Base-by-base conservation (phyloP, 2,888 invertebrate genomes). In the Drosophila fungiperda region DNA sequence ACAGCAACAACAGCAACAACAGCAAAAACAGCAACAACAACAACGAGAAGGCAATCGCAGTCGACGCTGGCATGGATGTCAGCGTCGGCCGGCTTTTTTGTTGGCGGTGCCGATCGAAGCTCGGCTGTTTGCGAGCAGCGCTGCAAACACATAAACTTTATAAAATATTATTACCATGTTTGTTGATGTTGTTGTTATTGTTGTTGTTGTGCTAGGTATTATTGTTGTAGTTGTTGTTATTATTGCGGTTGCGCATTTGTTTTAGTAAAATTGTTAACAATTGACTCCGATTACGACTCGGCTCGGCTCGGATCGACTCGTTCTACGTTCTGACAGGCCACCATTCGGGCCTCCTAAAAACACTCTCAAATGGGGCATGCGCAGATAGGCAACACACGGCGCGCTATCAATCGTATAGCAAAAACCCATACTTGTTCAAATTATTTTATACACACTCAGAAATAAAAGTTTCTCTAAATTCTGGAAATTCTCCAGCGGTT, bases 191-290 rank as follows among this genome's bases (percentile, higher is more conserved):
- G 57, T 48, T 35, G 11, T 68, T 76, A 57, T 12, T 68, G 69
- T 59, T 67, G 68, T 45, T 58, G 68, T 71, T 40, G 58, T 53
- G 52, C 64, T 45, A 38, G 17, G 17, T 79, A 89, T 78, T 79
- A 87, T 87, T 82, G 73, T 71, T 73, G 62, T 50, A 66, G 63
- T 60, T 77, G 29, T 54, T 69, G 40, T 45, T 76, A 54, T 64
- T 68, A 53, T 66, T 68, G 66, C 35, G 67, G 78, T 66, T 68
- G 71, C 52, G 76, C 83, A 50, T 59, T 76, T 71, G 73, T 87
- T 85, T 91, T 87, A 75, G 87, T 88, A 81, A 82, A 89, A 88
- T 89, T 91, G 90, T 91, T 90, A 90, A 90, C 90, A 88, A 82
- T 82, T 82, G 70, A 73, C 76, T 70, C 63, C 74, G 82, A 88